These are phyloP conservation scores for Leptoclinus maculatus DNA, from an alignment of 2,797 vertebrate species.

Conservation along the genomic window DNA sequence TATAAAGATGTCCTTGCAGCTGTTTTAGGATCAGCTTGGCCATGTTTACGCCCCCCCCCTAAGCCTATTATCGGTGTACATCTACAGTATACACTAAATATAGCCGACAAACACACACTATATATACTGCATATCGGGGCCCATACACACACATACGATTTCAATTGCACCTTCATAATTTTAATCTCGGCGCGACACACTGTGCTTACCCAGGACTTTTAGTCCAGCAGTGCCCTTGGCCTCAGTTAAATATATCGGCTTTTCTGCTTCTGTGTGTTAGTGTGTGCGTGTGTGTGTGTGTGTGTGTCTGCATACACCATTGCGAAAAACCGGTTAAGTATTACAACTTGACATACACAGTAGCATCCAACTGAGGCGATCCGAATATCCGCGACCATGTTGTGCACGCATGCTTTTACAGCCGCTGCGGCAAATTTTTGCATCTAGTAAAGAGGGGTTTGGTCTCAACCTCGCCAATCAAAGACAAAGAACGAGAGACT, in stretches of 20 bases:
- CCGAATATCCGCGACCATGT: conserved; percentile 45
- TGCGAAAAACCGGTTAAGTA: conserved; percentile 35
- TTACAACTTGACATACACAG: conserved; percentile 55
- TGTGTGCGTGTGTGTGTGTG: background rate
- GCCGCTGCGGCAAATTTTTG: conserved; percentile 65
- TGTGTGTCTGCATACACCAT: conserved; percentile 37
- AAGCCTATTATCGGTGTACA: conserved; percentile 56
- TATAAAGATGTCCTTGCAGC: conserved; percentile 61
- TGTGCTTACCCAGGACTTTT: conserved; percentile 58
- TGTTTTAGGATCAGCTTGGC: conserved; percentile 53
- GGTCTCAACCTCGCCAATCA: conserved; percentile 52
- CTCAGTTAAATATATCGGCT: conserved; percentile 34
- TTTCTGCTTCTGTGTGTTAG: conserved; percentile 11
- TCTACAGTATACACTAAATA: conserved; percentile 56
- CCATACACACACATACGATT: conserved; percentile 52
- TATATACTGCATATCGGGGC: conserved; percentile 68
- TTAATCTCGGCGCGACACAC: conserved; percentile 50
- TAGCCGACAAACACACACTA: conserved; percentile 55
- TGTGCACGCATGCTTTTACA: conserved; percentile 66
- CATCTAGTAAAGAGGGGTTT: conserved; percentile 47
- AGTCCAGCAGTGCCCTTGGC: conserved; percentile 41
- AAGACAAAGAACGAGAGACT: conserved; percentile 70
- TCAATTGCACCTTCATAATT: conserved; percentile 46
- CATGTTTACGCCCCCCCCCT: conserved; percentile 22
- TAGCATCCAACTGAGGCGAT: conserved; percentile 51